phyloP scores from a whole-genome alignment of 2,797 vertebrate species.

The Simalia tracyae region DNA sequence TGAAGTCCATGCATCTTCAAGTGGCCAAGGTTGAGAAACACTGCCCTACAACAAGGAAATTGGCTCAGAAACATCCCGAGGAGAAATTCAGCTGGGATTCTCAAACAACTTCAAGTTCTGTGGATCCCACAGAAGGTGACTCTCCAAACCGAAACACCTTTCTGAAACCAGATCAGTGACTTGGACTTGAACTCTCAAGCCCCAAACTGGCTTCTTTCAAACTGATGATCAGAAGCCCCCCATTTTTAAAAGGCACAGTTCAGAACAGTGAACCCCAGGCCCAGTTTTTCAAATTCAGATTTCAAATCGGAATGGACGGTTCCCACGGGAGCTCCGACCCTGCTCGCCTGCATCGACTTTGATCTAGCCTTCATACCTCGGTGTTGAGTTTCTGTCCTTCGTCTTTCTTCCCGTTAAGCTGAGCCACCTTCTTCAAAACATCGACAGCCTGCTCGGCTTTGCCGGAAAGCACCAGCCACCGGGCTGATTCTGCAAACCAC shows the following conservation, averaged over 20 bases:
- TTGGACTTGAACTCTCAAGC: neutral
- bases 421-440: slow-evolving; percentile 43
- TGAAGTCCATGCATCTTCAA: too few relatives aligned
- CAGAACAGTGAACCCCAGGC: too few relatives aligned
- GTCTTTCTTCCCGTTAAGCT: slow-evolving; percentile 38
- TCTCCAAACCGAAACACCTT: neutral
- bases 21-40: too few relatives aligned
- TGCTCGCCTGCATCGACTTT: neutral
- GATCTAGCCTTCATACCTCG: slow-evolving; percentile 16
- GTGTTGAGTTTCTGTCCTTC: slow-evolving; percentile 45
- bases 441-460: slow-evolving; percentile 32
- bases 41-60: neutral
- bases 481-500: slow-evolving; percentile 49
- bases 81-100: neutral
- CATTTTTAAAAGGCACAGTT: neutral
- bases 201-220: neutral
- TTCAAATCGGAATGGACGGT: neutral
- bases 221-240: neutral
- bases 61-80: neutral
- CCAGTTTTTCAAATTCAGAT: neutral
- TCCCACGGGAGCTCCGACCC: neutral
- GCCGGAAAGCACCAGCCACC: slow-evolving; percentile 45
- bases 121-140: neutral
- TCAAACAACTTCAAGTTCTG: neutral
- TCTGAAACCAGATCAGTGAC: neutral